Evolutionary conservation across 2,888 invertebrate genomes (phyloP).

Genomic region (Odontothrips loti): DNA sequence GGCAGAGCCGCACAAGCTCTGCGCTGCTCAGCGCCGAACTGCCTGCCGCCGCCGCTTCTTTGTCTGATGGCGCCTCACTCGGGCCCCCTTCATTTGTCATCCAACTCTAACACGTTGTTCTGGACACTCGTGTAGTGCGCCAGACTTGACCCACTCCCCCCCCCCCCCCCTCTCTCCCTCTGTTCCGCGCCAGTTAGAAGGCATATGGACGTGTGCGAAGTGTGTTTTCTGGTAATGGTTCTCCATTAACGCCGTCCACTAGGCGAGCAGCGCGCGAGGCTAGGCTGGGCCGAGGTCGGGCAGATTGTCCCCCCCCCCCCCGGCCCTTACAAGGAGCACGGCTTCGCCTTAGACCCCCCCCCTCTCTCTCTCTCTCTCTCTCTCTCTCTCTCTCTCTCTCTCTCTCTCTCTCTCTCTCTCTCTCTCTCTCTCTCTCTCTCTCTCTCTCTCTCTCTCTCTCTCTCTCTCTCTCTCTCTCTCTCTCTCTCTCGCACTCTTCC

Average conservation of each 20-base stretch:
- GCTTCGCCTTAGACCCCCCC: not conserved
- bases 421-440: no score
- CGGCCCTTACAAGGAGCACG: not conserved
- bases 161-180: not conserved
- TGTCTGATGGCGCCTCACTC: not conserved
- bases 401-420: no score
- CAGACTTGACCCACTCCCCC: not conserved
- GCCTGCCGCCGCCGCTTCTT: not conserved
- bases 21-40: not conserved
- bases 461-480: no score
- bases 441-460: no score
- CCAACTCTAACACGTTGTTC: slow-evolving; percentile 23
- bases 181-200: not conserved
- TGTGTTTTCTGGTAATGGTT: slow-evolving; percentile 26
- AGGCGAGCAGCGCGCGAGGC: not conserved
- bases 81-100: slow-evolving; percentile 9
- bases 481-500: no score
- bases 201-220: not conserved
- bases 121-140: not conserved
- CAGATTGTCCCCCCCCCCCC: not conserved
- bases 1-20: not conserved
- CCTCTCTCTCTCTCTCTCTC: no score
- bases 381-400: no score
- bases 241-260: slow-evolving; percentile 10
- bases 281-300: slow-evolving; percentile 2